Percentiles rank a stretch among this genome's conserved stretches.
Conservation (phyloP, 2,797 vertebrate species). For the Leptoclinus maculatus region DNA sequence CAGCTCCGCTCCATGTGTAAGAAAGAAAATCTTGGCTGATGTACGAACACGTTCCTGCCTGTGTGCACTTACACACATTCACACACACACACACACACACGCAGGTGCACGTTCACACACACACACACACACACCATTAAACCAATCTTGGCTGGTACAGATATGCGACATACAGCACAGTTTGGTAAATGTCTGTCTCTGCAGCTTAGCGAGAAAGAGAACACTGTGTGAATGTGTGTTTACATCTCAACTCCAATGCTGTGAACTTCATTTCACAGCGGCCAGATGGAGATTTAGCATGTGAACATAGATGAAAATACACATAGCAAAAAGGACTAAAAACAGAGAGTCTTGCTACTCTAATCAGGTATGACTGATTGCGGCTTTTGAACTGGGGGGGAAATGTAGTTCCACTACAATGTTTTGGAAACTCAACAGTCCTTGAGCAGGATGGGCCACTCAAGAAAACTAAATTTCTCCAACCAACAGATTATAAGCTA, state of each 20-base stretch:
- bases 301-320: conserved; percentile 80
- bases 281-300: conserved; percentile 82
- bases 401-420: conserved; percentile 44
- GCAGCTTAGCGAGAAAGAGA: conserved; percentile 80
- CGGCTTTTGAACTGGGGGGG: conserved; percentile 29
- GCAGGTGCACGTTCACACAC: conserved; percentile 27
- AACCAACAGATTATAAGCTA: conserved; percentile 30
- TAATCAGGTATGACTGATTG: conserved; percentile 58
- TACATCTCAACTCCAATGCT: conserved; percentile 81
- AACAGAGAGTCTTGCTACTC: conserved; percentile 58
- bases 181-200: conserved; percentile 81
- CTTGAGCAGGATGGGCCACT: conserved; percentile 26
- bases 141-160: conserved; percentile 76
- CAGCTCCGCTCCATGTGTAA: conserved; percentile 61
- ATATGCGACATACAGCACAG: conserved; percentile 80
- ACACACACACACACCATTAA: conserved; percentile 50
- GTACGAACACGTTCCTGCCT: conserved; percentile 37
- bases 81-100: conserved; percentile 40
- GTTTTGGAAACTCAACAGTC: conserved; percentile 47
- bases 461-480: conserved; percentile 24
- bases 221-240: conserved; percentile 82
- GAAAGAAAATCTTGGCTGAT: conserved; percentile 71
- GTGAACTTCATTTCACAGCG: conserved; percentile 80
- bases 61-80: conserved; percentile 54
- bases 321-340: conserved; percentile 64